Base-by-base conservation (phyloP, 2,888 invertebrate species). In the Aquatica leii region DNA sequence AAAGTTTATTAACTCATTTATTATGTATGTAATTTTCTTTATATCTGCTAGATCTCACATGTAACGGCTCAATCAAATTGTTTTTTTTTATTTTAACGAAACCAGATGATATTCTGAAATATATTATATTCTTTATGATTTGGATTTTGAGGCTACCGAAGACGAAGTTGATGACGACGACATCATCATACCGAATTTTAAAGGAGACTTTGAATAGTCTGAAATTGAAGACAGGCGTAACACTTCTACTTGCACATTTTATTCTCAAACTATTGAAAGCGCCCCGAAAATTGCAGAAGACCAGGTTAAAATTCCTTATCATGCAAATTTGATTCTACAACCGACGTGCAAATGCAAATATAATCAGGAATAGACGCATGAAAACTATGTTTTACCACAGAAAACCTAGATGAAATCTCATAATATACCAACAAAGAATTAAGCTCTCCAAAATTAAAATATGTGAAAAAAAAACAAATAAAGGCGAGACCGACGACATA, bases 311-410 rank as follows among this genome's bases (percentile, higher is more conserved):
- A 12, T n/a, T 37, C 12, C 11, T 3, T 3, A 37, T n/a, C 2
- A 37, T 37, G 31, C 12, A 11, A 37, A 37, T 37, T n/a, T 12
- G 12, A 11, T n/a, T n/a, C 11, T 5, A 12, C n/a, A 12, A 11
- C 9, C n/a, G n/a, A n/a, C n/a, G n/a, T n/a, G n/a, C n/a, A n/a
- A 41, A 50, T 21, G n/a, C n/a, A 37, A 52, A 60, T 60, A 60
- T 20, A 60, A 61, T 65, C 60, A 41, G 56, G 65, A 43, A 54
- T 56, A 12, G 65, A 65, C 51, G 56, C 59, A 9, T 61, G 65
- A 61, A 15, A 61, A 31, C 58, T 62, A 48, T 62, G 61, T 65
- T 56, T 65, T 48, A 65, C 65, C n/a, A 8, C 34, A 43, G 57
- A 65, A 52, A 62, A 62, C 41, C 43, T 62, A 31, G 53, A 65